Conservation (phyloP, 2,888 invertebrate species). For the Trichopria drosophilae region DNA sequence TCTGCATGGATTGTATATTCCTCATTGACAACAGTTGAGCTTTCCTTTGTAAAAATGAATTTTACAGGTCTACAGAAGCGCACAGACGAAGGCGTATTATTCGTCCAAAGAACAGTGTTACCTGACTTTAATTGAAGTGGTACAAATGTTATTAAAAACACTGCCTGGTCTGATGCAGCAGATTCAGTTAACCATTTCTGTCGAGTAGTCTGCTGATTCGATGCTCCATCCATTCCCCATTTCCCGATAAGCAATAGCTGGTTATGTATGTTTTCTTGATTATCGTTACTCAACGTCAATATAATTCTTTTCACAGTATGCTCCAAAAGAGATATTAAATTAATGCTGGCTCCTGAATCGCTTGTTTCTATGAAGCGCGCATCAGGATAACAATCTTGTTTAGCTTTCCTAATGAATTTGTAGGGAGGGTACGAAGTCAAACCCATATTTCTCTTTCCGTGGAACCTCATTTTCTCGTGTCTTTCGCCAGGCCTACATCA, state of each 20-base stretch:
- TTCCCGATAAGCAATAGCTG: slow-evolving; percentile 10
- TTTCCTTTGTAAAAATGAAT: slow-evolving; percentile 20
- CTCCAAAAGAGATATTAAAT: slow-evolving; percentile 8
- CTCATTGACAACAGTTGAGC: slow-evolving; percentile 6
- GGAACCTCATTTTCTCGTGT: too few relatives aligned
- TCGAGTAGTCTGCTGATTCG: slow-evolving; percentile 12
- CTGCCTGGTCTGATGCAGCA: slow-evolving; percentile 8
- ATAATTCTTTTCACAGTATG: slow-evolving; percentile 12
- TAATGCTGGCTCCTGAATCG: slow-evolving; percentile 8
- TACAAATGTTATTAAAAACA: slow-evolving; percentile 6
- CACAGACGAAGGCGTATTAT: slow-evolving; percentile 15
- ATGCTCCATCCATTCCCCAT: slow-evolving; percentile 20
- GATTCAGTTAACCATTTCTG: slow-evolving; percentile 12
- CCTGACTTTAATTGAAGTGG: slow-evolving; percentile 11
- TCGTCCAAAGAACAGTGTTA: slow-evolving; percentile 16
- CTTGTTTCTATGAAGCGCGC: not conserved
- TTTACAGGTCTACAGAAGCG: slow-evolving; percentile 17
- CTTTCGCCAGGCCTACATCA: too few relatives aligned
- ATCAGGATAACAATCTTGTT: slow-evolving; percentile 2
- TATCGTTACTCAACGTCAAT: not conserved
- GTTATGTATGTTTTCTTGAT: not conserved
- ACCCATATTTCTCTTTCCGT: too few relatives aligned
- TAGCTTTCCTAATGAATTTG: not conserved
- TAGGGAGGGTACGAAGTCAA: not conserved
- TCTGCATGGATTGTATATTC: slow-evolving; percentile 9